phyloP scores from a whole-genome alignment of 2,888 invertebrate species.

The Blomia tropicalis region DNA sequence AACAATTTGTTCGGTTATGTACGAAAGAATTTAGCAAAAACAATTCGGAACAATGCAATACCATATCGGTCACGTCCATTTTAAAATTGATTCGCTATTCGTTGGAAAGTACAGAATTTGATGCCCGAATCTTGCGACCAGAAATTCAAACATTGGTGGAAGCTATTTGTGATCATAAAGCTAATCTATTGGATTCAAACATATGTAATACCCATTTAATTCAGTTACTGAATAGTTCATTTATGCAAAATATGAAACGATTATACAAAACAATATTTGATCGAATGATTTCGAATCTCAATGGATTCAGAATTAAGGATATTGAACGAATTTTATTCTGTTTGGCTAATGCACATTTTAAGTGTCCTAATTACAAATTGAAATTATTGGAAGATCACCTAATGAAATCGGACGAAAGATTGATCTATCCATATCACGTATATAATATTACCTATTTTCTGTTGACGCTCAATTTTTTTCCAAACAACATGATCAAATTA shows the following conservation, averaged over 20 bases:
- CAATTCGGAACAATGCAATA: neutral
- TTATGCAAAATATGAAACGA: neutral
- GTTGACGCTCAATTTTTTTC: neutral
- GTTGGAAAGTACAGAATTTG: conserved; percentile 1
- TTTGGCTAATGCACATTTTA: conserved; percentile 1
- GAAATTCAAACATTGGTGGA: neutral
- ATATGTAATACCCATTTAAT: conserved; percentile 7
- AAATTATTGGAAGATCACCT: neutral
- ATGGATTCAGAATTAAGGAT: conserved; percentile 3
- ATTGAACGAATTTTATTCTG: conserved; percentile 10
- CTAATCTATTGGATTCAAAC: neutral
- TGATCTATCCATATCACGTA: neutral
- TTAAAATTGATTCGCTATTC: conserved; percentile 16
- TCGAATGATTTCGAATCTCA: neutral
- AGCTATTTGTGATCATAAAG: neutral
- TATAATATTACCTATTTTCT: neutral
- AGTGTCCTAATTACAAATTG: neutral
- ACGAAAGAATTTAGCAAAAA: neutral
- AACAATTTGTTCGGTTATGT: neutral
- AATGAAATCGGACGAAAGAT: neutral
- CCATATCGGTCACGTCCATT: neutral
- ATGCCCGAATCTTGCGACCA: neutral
- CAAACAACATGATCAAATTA: neutral
- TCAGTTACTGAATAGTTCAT: neutral
- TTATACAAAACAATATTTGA: neutral